Base-by-base conservation (phyloP, 2,888 invertebrate genomes). In the Electrophaes corylata region DNA sequence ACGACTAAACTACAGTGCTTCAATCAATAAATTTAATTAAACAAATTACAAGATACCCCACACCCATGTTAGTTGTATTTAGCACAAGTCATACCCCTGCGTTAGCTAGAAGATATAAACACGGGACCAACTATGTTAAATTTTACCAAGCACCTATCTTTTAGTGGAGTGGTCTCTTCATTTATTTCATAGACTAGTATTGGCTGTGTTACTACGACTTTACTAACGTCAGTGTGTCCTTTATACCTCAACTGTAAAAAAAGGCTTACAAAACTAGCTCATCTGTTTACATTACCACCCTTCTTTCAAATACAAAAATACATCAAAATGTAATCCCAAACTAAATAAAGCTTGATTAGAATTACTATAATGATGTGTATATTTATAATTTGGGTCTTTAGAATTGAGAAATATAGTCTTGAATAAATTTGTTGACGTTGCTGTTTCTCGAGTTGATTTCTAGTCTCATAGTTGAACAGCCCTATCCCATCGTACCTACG, bases 1-100 rank as follows among this genome's bases (percentile, higher is more conserved):
- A 44, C 26, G 26, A 64, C 49, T 53, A 48, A 55, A 53, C 48
- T 58, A 61, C 67, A 29, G 26, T 10, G 10, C 37, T 62, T 68
- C 71, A 71, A 73, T 77, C 69, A 72, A 73, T 74, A 75, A 74
- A 75, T 78, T 73, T 72, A 77, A 79, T 74, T 74, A 72, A 69
- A 67, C 51, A 39, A 58, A 63, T 62, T 61, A 60, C 50, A 50
- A 50, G 51, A 61, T 53, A 54, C 55, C 55, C 59, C 48, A 49
- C 62, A 58, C 64, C 62, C 35, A 59, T 64, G 52, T 58, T 57
- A 19, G 43, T 48, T 60, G 39, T 56, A 31, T 50, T 56, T 59
- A 61, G 61, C 46, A 54, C 53, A 60, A 61, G 64, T 62, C 54
- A 65, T 60, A 64, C 53, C 57, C 19, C 43, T 50, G 53, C 47